Evolutionary conservation across 2,888 invertebrate species (phyloP).

Genomic region (Chromoteleia sp.): DNA sequence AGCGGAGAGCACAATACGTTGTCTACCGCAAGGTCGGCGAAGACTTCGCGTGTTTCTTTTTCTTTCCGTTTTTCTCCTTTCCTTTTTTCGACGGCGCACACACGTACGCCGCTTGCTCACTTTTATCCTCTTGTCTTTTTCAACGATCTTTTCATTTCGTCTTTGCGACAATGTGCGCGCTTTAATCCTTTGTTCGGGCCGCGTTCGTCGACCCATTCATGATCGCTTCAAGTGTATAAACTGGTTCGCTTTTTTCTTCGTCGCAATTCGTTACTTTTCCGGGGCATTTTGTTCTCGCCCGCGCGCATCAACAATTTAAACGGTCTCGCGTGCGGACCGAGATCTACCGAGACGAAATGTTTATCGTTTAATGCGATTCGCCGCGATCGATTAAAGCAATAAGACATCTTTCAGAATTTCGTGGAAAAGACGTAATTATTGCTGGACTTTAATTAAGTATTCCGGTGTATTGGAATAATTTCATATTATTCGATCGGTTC

Average conservation of each 20-base stretch:
- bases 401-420: no score
- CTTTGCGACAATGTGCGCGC: slow-evolving; percentile 9
- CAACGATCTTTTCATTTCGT: slow-evolving; percentile 28
- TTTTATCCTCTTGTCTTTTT: slow-evolving; percentile 36
- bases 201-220: slow-evolving; percentile 34
- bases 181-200: slow-evolving; percentile 20
- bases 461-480: no score
- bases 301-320: not conserved
- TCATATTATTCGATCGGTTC: no score
- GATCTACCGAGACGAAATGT: not conserved
- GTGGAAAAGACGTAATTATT: no score
- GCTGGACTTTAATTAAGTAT: no score
- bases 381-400: not conserved
- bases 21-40: slow-evolving; percentile 48
- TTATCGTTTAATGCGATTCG: not conserved
- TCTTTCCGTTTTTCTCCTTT: slow-evolving; percentile 1
- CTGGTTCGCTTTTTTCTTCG: not conserved
- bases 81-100: slow-evolving; percentile 9
- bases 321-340: not conserved
- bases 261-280: slow-evolving; percentile 1
- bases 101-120: slow-evolving; percentile 8
- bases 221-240: slow-evolving; percentile 24
- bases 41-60: slow-evolving; percentile 30
- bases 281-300: not conserved
- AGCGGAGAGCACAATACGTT: slow-evolving; percentile 66